Evolutionary conservation across 37 sponge, comb jelly and placozoan genomes (phyloP), one percentile per base, ranked within the genome.

Genomic region (Chondrosia reniformis): DNA sequence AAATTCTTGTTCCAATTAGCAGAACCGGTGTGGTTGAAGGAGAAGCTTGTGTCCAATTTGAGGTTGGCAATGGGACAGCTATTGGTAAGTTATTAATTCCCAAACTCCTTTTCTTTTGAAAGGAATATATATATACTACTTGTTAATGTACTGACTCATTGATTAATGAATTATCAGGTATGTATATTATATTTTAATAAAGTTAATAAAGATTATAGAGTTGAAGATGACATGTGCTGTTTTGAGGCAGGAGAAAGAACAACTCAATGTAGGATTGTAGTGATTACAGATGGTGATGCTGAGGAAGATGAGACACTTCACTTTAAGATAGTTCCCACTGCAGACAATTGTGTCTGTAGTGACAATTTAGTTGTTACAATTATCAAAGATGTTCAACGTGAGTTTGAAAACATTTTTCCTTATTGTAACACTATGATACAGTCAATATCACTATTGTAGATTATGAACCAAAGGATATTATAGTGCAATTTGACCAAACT

Each of bases 361-460:
- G 67, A 10, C 5, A 30, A 36, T 37, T 6, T 66, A 8, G 30
- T 37, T 37, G 39, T 30, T 19, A 66, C 30, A 17, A 66, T 66
- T 66, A 59, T 6, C 28, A 30, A 59, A 59, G n/a, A 7, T 13
- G 61, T 30, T 19, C 30, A 59, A 59, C 30, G n/a, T 6, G 17
- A 59, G 61, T 59, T 59, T 59, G 61, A 59, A 59, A 59, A 13
- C n/a, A n/a, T n/a, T n/a, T n/a, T n/a, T n/a, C n/a, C n/a, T n/a
- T n/a, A n/a, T n/a, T n/a, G n/a, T n/a, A n/a, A n/a, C n/a, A n/a
- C n/a, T n/a, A n/a, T n/a, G n/a, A n/a, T n/a, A n/a, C n/a, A n/a
- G n/a, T n/a, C n/a, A n/a, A n/a, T n/a, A n/a, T n/a, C n/a, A n/a
- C n/a, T n/a, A n/a, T n/a, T n/a, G n/a, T n/a, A n/a, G n/a, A n/a